Conservation (phyloP, 1,140 invertebrate genomes). For the Cherax destructor region DNA sequence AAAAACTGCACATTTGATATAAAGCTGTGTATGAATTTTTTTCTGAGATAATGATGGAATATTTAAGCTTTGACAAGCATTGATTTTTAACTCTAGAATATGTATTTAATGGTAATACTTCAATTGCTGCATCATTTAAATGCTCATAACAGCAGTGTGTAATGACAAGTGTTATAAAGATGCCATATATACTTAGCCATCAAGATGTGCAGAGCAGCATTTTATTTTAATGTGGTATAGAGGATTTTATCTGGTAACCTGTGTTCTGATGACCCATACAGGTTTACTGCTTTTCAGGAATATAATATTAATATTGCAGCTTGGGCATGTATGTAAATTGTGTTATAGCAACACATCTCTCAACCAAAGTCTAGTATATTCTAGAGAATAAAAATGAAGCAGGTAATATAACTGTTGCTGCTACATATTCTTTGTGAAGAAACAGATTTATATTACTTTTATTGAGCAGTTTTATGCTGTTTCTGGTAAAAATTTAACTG, state of each 20-base stretch:
- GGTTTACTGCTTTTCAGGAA: no score
- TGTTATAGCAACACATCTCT: constrained; percentile 33
- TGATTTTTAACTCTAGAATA: background rate
- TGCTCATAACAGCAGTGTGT: background rate
- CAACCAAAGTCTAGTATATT: constrained; percentile 32
- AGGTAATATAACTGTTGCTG: constrained; percentile 14
- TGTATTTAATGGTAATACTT: background rate
- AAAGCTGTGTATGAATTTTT: background rate
- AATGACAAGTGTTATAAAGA: background rate
- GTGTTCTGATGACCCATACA: no score
- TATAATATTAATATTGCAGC: no score
- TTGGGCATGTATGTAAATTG: constrained; percentile 2
- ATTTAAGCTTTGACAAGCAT: background rate
- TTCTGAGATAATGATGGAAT: background rate
- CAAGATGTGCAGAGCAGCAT: background rate
- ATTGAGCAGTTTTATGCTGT: constrained; percentile 24
- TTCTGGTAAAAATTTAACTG: background rate
- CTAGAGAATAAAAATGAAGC: constrained; percentile 18
- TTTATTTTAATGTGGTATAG: constrained; percentile 17
- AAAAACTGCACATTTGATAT: no score
- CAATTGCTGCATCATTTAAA: background rate
- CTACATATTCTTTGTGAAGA: constrained; percentile 17
- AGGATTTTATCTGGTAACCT: background rate
- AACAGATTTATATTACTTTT: constrained; percentile 7
- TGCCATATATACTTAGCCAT: background rate